phyloP scores from a whole-genome alignment of 2,113 vertebrate species.

The Halichoerus grypus region DNA sequence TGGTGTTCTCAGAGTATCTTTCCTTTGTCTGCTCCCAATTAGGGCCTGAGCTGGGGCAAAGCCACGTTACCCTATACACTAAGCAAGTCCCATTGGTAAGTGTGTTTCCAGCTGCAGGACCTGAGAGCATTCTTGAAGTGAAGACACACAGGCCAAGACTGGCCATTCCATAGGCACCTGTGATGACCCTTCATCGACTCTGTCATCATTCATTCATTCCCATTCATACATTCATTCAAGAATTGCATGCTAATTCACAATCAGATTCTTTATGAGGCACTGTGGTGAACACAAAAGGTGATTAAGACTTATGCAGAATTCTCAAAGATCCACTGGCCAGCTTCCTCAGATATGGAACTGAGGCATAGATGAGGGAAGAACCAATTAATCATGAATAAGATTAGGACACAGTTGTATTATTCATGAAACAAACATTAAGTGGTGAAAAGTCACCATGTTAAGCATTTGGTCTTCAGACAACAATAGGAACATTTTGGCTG shows the following conservation, averaged over 20 bases:
- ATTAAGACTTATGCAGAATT: background rate
- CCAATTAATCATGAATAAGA: background rate
- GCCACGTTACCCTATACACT: background rate
- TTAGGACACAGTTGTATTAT: background rate
- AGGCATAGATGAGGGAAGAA: background rate
- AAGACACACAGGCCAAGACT: background rate
- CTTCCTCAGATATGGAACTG: background rate
- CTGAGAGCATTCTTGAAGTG: background rate
- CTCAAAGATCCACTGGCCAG: background rate
- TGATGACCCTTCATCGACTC: background rate
- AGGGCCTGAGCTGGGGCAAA: background rate
- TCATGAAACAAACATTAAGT: background rate
- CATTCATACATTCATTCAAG: background rate
- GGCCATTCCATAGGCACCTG: too few relatives aligned
- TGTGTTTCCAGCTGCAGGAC: background rate
- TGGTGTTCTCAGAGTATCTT: background rate
- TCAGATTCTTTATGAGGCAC: background rate
- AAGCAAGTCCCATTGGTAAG: background rate
- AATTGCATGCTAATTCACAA: background rate
- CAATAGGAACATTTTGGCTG: background rate
- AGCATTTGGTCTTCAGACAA: constrained; percentile 37
- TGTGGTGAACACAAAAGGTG: background rate
- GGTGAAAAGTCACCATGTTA: background rate
- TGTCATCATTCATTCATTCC: background rate
- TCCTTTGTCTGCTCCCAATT: background rate